Conservation (phyloP, 2,888 invertebrate species). For the Fragum sueziense region DNA sequence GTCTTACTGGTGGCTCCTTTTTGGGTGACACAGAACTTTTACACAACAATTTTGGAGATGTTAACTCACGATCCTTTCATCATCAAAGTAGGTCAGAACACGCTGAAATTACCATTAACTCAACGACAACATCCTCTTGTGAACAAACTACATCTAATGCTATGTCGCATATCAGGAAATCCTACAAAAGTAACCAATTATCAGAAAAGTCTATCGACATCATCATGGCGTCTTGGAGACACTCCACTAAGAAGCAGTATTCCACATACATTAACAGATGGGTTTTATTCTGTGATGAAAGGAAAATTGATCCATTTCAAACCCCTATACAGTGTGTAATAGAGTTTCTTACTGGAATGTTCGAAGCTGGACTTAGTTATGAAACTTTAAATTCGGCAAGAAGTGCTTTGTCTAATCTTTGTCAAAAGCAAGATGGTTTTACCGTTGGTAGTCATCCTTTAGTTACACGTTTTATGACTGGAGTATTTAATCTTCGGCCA, state of each 20-base stretch:
- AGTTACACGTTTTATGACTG: too few relatives aligned
- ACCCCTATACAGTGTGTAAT: slow-evolving; percentile 14
- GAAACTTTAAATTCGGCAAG: slow-evolving; percentile 32
- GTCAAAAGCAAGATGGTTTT: slow-evolving; percentile 8
- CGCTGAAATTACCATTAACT: slow-evolving; percentile 12
- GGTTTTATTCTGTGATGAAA: slow-evolving; percentile 26
- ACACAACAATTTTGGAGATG: slow-evolving; percentile 24
- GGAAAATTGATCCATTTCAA: slow-evolving; percentile 22
- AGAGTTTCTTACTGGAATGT: slow-evolving; percentile 21
- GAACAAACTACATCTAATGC: slow-evolving; percentile 30
- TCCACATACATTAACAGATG: slow-evolving; percentile 27
- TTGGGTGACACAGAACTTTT: slow-evolving; percentile 37
- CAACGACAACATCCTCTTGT: slow-evolving; percentile 16
- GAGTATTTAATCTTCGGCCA: slow-evolving; percentile 11
- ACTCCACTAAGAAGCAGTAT: slow-evolving; percentile 35
- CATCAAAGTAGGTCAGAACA: slow-evolving; percentile 14
- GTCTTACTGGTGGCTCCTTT: slow-evolving; percentile 36
- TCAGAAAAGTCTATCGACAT: slow-evolving; percentile 30
- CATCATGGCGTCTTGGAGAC: slow-evolving; percentile 44
- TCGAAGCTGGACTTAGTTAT: slow-evolving; percentile 31
- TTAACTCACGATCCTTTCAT: slow-evolving; percentile 18
- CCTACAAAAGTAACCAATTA: slow-evolving; percentile 11
- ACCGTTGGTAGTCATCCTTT: too few relatives aligned
- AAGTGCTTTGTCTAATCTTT: slow-evolving; percentile 29
- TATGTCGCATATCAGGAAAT: slow-evolving; percentile 28